Evolutionary conservation across 1,140 invertebrate species (phyloP).

Genomic region (Diprion similis): DNA sequence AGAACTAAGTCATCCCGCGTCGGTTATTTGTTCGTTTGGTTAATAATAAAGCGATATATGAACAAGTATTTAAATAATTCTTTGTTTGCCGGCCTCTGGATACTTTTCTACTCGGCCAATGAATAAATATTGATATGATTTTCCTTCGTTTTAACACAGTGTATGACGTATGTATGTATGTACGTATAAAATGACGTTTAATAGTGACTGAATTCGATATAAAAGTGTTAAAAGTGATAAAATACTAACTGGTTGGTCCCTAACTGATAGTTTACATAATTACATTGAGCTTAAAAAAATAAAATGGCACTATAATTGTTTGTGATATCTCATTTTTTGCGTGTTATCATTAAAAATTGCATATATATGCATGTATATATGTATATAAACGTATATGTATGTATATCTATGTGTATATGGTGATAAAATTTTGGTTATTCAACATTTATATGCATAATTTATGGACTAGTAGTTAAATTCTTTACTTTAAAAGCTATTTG

Average conservation of each 20-base stretch:
- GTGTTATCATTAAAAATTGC: conserved; percentile 13
- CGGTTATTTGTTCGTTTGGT: background rate
- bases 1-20: background rate
- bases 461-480: conserved; percentile 5
- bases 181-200: conserved; percentile 28
- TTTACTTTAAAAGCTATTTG: background rate
- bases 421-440: conserved; percentile 23
- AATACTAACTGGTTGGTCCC: conserved; percentile 23
- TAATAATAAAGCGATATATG: background rate
- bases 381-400: conserved; percentile 17
- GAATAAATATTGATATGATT: background rate
- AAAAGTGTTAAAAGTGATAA: conserved; percentile 16
- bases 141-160: background rate
- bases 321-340: conserved; percentile 1
- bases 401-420: conserved; percentile 15
- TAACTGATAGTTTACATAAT: conserved; percentile 15
- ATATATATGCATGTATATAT: conserved; percentile 14
- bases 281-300: conserved; percentile 20
- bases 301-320: conserved; percentile 28
- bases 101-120: too few relatives aligned
- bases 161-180: conserved; percentile 17
- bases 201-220: conserved; percentile 21
- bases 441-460: background rate
- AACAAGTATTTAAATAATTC: too few relatives aligned
- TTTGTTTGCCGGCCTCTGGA: too few relatives aligned